Conservation (phyloP, 2,888 invertebrate genomes). For the Ectemnius continuus region DNA sequence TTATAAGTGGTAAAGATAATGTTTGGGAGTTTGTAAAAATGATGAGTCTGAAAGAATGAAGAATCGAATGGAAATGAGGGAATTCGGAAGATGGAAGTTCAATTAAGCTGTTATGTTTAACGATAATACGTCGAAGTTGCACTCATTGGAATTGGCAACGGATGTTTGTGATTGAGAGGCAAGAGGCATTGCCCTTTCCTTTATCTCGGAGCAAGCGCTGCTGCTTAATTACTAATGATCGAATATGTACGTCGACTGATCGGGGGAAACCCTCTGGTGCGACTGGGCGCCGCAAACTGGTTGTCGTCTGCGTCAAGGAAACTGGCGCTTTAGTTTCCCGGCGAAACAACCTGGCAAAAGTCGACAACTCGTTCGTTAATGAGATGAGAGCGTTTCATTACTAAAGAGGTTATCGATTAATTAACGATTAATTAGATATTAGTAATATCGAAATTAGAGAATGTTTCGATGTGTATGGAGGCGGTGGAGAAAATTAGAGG, state of each 20-base stretch:
- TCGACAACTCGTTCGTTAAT: too few relatives aligned
- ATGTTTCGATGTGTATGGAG: neutral
- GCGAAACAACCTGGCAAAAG: too few relatives aligned
- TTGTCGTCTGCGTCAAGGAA: constrained; percentile 17
- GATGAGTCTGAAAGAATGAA: too few relatives aligned
- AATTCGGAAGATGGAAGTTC: too few relatives aligned
- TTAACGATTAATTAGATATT: neutral
- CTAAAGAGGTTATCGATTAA: too few relatives aligned
- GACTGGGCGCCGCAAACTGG: neutral
- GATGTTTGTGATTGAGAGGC: constrained; percentile 53
- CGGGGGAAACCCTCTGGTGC: constrained; percentile 37
- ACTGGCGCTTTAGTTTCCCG: constrained; percentile 25
- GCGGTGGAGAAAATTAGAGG: constrained; percentile 44
- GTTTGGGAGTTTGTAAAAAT: too few relatives aligned
- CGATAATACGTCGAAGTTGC: too few relatives aligned
- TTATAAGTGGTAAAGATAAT: too few relatives aligned
- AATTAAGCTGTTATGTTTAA: too few relatives aligned
- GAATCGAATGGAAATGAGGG: too few relatives aligned
- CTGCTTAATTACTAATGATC: constrained; percentile 59
- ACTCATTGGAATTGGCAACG: constrained; percentile 28
- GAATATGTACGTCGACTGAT: constrained; percentile 41
- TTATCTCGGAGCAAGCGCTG: constrained; percentile 54
- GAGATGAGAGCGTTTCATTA: too few relatives aligned
- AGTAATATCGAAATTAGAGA: constrained; percentile 11
- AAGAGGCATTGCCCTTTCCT: constrained; percentile 57